Base-by-base conservation (phyloP, 2,888 invertebrate genomes). In the Orthosia gothica region DNA sequence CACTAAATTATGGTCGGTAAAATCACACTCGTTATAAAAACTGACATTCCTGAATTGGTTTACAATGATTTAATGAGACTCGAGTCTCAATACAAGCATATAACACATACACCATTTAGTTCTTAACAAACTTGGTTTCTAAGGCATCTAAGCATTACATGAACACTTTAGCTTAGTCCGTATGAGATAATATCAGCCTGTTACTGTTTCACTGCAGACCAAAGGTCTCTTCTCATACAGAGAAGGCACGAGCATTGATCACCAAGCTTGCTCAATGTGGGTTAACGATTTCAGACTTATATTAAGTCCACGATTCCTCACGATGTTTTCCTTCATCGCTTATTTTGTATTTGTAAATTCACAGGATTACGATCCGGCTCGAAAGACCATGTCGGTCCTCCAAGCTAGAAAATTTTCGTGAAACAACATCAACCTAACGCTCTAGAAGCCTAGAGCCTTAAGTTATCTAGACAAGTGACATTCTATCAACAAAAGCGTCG, bases 311-410 rank as follows among this genome's bases (percentile, higher is more conserved):
- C 9, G 40, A 40, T 40, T 40, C 40, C 40, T 40, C 9, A 40
- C 40, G 40, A 40, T 40, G 9, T 9, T 40, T 40, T 40, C 40
- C 40, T 1, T 9, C 40, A 40, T 9, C 40, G 9, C 9, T 40
- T 40, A 40, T 40, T 40, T 9, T 1, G 40, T 40, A 40, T 40
- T 40, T 40, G 9, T 40, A 40, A 40, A 40, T 40, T 3, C 7
- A 9, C 9, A 40, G 7, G 40, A 9, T 40, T 40, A 40, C 9
- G 40, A 70, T 57, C 76, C 76, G 55, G 49, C 26, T 76, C 76
- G 49, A 76, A 76, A 40, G 26, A 57, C 55, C 47, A 47, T n/a
- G 2, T 59, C 13, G n/a, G 32, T n/a, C 5, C 59, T 40, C 40
- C 13, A n/a, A 59, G 59, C n/a, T n/a, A 13, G 13, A 59, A 40